These are phyloP conservation scores for Takifugu rubripes DNA, from an alignment of 2,797 vertebrate genomes.

Conservation along the genomic window DNA sequence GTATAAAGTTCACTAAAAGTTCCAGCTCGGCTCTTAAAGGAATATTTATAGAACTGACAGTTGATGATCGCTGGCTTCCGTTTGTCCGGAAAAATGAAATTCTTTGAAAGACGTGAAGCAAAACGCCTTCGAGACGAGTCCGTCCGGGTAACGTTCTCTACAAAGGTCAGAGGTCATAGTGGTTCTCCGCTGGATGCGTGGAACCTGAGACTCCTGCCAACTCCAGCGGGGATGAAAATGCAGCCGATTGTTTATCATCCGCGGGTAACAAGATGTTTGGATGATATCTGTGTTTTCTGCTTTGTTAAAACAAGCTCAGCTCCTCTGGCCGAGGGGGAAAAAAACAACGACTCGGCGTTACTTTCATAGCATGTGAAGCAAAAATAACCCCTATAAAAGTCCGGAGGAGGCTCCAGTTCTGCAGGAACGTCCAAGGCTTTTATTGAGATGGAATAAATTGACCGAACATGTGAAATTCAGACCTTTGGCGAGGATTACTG, in stretches of 20 bases:
- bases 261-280: conserved; percentile 44
- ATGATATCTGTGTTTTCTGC: conserved; percentile 32
- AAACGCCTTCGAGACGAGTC: conserved; percentile 5
- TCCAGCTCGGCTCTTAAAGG: conserved; percentile 39
- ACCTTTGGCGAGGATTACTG: conserved; percentile 36
- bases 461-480: conserved; percentile 35
- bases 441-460: conserved; percentile 45
- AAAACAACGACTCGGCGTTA: conserved; percentile 53
- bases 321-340: conserved; percentile 16
- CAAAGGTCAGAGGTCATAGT: too few relatives aligned
- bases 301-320: conserved; percentile 31
- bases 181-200: conserved; percentile 2
- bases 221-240: conserved; percentile 45
- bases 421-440: conserved; percentile 37
- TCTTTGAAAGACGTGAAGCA: background rate
- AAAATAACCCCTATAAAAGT: conserved; percentile 41
- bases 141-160: too few relatives aligned
- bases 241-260: conserved; percentile 52
- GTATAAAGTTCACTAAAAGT: conserved; percentile 37
- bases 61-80: conserved; percentile 36
- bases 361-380: conserved; percentile 49
- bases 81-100: conserved; percentile 20
- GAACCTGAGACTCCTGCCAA: conserved; percentile 44
- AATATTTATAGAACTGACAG: conserved; percentile 67
- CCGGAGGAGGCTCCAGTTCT: conserved; percentile 46